Base-by-base conservation (phyloP, 2,797 vertebrate genomes). In the Peromyscus melanophrys region DNA sequence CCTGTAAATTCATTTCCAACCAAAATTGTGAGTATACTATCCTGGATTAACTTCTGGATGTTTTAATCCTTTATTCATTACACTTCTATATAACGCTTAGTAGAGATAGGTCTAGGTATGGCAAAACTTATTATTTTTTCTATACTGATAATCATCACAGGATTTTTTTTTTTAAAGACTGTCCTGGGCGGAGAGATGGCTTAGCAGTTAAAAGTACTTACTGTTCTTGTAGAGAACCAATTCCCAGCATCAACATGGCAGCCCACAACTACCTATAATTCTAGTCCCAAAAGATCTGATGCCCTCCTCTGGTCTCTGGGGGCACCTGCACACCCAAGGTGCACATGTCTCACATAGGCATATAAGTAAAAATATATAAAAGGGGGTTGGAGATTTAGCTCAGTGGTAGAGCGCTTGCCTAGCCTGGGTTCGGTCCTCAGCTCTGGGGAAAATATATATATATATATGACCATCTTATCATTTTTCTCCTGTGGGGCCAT, bases 91-190 rank as follows among this genome's bases (percentile, higher is more conserved):
- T 86, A 43, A 4, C 57, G 46, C 80, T 89, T 40, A 86, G 23
- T 43, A 43, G 49, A 13, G 80, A 82, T 78, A 52, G 37, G n/a
- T 89, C 34, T 86, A 21, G 37, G 12, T 73, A 1, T 71, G 49
- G 65, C 83, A 76, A 89, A 59, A 31, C 85, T n/a, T 46, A 77
- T n/a, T 67, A 63, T 55, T 82, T 96, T 96, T 80, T 77, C n/a
- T 84, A 59, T 4, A 59, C 1, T 83, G 34, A 29, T 23, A 89
- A 29, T 65, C 82, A 17, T 86, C 31, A 37, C 25, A 76, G 27
- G 11, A 23, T 23, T 77, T 5, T 65, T 76, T 87, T 55, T 59
- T 67, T 16, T 59, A 71, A 82, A 37, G 12, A 31, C 19, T 63
- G 14, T 17, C 40, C 69, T 43, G 52, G 23, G 65, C 65, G 37